These are phyloP conservation scores for Megaceryle maxima DNA, from an alignment of 2,113 vertebrate species.

Conservation along the genomic window DNA sequence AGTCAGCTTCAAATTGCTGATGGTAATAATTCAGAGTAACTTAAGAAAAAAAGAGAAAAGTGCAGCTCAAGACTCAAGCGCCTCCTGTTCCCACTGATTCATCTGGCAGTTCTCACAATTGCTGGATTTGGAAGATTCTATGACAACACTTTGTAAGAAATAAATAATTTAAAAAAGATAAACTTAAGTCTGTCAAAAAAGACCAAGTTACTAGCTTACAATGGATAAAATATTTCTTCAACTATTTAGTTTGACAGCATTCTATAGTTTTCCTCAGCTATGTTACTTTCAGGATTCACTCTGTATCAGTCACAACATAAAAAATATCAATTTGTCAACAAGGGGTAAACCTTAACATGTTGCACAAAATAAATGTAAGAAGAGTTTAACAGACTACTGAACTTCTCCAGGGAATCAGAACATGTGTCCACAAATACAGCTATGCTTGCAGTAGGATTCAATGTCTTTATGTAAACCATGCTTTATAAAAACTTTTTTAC, in stretches of 20 bases:
- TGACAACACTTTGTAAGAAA: neutral
- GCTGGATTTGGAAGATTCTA: neutral
- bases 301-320: neutral
- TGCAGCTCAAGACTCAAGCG: neutral
- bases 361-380: neutral
- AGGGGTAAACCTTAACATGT: neutral
- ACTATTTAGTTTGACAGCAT: neutral
- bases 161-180: too few species aligned
- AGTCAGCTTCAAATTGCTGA: neutral
- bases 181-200: neutral
- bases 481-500: slow-evolving; percentile 9
- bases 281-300: neutral
- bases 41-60: neutral
- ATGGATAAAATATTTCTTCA: neutral
- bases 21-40: neutral
- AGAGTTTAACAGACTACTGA: slow-evolving; percentile 2
- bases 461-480: neutral
- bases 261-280: neutral
- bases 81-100: neutral
- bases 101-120: neutral
- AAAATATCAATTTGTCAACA: neutral
- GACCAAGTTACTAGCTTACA: neutral
- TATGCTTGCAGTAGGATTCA: neutral
- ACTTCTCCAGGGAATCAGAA: neutral
- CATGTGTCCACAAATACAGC: neutral